These are phyloP conservation scores for Myotis findleyi DNA, from an alignment of 2,797 vertebrate species.

Conservation along the genomic window DNA sequence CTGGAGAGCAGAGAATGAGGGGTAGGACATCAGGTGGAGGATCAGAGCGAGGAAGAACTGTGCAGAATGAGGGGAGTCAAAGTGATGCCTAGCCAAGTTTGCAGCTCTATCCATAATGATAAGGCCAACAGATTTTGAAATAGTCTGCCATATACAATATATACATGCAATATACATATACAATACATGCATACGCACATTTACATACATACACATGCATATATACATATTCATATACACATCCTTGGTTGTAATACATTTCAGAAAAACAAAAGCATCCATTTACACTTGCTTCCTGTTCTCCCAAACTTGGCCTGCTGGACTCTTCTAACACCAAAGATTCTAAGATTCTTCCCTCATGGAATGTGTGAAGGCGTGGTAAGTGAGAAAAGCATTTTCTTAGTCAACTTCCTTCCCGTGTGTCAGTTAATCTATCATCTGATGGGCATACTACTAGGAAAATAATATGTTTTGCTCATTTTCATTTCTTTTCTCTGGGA, in stretches of 20 bases:
- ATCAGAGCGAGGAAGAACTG: background rate
- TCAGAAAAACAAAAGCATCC: background rate
- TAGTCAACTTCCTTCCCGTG: background rate
- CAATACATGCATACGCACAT: background rate
- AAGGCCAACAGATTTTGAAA: background rate
- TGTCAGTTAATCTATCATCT: background rate
- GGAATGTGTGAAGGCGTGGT: background rate
- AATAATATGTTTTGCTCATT: background rate
- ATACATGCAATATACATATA: background rate
- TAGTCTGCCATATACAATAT: background rate
- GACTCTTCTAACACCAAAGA: background rate
- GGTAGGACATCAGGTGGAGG: background rate
- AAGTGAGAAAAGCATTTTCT: background rate
- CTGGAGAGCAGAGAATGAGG: background rate
- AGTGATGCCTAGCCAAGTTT: background rate
- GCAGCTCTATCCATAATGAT: background rate
- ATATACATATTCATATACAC: no score
- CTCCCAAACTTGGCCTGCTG: background rate
- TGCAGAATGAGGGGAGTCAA: background rate
- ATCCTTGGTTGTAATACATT: background rate
- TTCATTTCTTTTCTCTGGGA: slow-evolving; percentile 10
- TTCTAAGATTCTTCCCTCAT: background rate
- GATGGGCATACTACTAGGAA: background rate
- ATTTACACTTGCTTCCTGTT: background rate
- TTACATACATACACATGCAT: accelerated